Evolutionary conservation across 2,797 vertebrate species (phyloP).

Genomic region (Ceryle rudis): DNA sequence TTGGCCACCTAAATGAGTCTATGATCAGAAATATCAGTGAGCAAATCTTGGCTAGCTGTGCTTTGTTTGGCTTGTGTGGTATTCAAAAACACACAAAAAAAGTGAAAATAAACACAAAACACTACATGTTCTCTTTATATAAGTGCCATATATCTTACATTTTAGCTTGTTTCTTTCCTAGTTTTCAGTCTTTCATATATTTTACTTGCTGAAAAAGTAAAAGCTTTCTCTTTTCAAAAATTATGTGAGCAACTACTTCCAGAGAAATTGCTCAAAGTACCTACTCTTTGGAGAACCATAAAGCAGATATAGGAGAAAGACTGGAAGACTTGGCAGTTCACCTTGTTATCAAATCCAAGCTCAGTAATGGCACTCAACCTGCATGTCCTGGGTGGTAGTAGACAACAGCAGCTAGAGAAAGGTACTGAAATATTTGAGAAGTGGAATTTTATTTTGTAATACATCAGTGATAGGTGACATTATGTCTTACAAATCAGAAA

Average conservation of each 20-base stretch:
- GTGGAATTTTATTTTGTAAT: not conserved
- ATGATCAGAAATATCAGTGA: not conserved
- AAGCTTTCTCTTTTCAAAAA: not conserved
- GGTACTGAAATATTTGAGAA: not conserved
- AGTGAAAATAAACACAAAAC: not conserved
- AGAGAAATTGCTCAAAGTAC: not conserved
- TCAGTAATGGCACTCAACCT: not conserved
- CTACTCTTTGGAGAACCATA: not conserved
- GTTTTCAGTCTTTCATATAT: not conserved
- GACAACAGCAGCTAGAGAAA: not conserved
- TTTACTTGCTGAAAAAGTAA: not conserved
- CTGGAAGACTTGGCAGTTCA: not conserved
- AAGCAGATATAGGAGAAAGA: not conserved
- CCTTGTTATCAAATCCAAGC: not conserved
- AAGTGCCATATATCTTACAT: not conserved
- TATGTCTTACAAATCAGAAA: not conserved
- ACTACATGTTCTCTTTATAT: not conserved
- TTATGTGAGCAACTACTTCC: not conserved
- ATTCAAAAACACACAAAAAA: not conserved
- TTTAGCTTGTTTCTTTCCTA: not conserved
- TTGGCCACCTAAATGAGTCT: not conserved
- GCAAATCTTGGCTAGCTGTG: not conserved
- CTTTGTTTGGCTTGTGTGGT: not conserved
- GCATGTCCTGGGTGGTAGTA: not conserved
- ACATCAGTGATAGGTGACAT: not conserved